Base-by-base conservation (phyloP, 2,888 invertebrate genomes). In the Volucella zonaria region DNA sequence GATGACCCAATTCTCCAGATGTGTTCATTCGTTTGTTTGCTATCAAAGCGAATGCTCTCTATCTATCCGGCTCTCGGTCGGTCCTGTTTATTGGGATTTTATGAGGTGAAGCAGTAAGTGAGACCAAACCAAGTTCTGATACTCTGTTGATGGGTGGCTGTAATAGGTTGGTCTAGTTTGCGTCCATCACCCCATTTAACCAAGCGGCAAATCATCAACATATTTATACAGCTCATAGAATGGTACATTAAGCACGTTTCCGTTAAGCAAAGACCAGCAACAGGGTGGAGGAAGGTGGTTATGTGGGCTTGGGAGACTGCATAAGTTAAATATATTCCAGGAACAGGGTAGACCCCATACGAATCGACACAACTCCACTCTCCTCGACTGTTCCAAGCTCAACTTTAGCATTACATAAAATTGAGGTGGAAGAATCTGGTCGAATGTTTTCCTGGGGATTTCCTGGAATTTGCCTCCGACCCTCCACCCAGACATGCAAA, bases 181-280 rank as follows among this genome's bases (percentile, higher is more conserved):
- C 62, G 70, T 61, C 59, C 81, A 85, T 74, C 73, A 76, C 54
- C 58, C 71, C 76, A 73, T 58, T 77, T 71, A 74, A 68, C 68
- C 76, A 56, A 77, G 77, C 81, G 77, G 81, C 81, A 81, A 85
- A 85, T 85, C 85, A 85, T 85, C 85, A 81, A 76, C 85, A 81
- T 85, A 85, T 85, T 85, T 85, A 76, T 85, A 64, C 85, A 77
- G 76, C 85, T 77, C 85, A 80, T 85, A 85, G 73, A 85, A 85
- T 73, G 85, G 47, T 85, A 81, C 85, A 85, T 85, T 85, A 85
- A 85, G 68, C 81, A 85, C 85, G 81, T 85, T 85, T 85, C 85
- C 85, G 80, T 81, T 85, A 85, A 85, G 76, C 73, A 83, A 83
- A 80, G 61, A 47, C 56, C 49, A 47, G 23, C 49, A 31, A 15